Conservation (phyloP, 2,113 vertebrate genomes). For the Bothrops jararaca region DNA sequence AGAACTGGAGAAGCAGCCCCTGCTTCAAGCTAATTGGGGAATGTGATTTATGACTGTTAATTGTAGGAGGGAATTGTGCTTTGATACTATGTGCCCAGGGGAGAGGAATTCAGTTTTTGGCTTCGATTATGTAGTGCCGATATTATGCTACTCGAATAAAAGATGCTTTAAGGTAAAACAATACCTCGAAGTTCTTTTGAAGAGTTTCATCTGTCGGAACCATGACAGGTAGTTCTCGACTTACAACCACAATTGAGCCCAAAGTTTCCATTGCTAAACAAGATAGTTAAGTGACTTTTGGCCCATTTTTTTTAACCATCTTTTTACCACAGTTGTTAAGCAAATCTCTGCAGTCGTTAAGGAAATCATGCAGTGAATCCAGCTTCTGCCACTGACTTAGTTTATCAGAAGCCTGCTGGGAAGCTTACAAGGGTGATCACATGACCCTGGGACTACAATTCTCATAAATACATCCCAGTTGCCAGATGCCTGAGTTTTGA, state of each 20-base stretch:
- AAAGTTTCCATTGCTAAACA: background rate
- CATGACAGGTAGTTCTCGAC: background rate
- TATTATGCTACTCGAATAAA: too few species aligned
- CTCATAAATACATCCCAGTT: background rate
- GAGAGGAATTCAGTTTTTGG: too few species aligned
- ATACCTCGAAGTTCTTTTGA: too few species aligned
- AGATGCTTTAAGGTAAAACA: too few species aligned
- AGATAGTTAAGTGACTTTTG: background rate
- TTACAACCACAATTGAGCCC: background rate
- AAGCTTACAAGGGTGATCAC: background rate
- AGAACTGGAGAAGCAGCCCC: too few species aligned
- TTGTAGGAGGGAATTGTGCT: too few species aligned
- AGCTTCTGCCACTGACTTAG: too few species aligned
- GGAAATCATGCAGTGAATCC: background rate
- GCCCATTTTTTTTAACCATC: background rate
- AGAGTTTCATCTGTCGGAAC: too few species aligned
- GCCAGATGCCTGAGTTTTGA: background rate
- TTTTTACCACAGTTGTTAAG: background rate
- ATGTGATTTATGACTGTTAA: too few species aligned
- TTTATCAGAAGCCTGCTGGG: background rate
- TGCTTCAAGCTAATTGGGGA: too few species aligned
- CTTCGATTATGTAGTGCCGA: too few species aligned
- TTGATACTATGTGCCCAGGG: too few species aligned
- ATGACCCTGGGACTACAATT: background rate
- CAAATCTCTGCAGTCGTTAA: background rate